A percentile compares a stretch with the other conserved stretches of the same genome.
Conservation (phyloP, 2,113 vertebrate species). For the Hyperopisus bebe region DNA sequence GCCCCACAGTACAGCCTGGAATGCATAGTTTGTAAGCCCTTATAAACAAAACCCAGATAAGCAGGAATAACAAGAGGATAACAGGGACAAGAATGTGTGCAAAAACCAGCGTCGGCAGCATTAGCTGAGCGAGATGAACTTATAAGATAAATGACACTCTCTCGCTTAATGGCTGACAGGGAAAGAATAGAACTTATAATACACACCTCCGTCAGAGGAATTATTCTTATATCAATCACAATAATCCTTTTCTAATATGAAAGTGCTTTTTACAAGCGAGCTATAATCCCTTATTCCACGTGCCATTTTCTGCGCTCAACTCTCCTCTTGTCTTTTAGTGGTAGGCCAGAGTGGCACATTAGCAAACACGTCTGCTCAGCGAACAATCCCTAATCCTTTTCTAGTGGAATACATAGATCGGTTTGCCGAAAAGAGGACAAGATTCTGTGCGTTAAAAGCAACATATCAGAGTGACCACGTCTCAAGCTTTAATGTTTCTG, state of each 20-base stretch:
- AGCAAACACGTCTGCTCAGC: neutral
- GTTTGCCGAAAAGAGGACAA: neutral
- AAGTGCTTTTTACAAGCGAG: conserved; percentile 14
- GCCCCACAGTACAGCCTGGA: neutral
- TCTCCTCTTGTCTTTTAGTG: neutral
- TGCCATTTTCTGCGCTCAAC: neutral
- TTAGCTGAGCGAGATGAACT: neutral
- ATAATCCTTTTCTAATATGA: conserved; percentile 15
- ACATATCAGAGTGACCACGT: neutral
- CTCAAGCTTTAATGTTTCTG: neutral
- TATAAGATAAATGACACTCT: neutral
- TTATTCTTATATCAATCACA: conserved; percentile 19
- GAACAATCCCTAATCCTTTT: neutral
- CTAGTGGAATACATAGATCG: neutral
- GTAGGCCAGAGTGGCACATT: neutral
- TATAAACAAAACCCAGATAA: neutral
- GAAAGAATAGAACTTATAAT: neutral
- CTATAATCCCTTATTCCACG: conserved; percentile 13
- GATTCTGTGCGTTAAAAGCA: neutral
- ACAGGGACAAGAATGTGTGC: neutral
- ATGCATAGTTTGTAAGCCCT: neutral
- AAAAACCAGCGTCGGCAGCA: neutral
- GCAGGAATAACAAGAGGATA: neutral
- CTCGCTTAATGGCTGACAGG: neutral
- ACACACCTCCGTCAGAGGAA: neutral